Conservation (phyloP, 2,888 invertebrate genomes). For the Leistus spinibarbis region DNA sequence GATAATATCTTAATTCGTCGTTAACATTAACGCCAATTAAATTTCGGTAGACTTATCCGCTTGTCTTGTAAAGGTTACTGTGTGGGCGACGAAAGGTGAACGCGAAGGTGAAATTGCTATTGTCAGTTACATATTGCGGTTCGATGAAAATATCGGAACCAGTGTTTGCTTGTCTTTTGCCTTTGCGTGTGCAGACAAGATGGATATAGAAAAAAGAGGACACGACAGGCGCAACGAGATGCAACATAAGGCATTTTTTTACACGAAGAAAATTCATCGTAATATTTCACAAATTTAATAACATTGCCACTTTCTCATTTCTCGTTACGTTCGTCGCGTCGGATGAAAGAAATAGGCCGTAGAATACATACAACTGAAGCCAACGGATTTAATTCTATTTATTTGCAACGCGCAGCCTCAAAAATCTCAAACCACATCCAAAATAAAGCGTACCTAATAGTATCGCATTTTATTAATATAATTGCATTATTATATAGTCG, state of each 20-base stretch:
- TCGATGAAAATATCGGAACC: not conserved
- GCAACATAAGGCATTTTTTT: not conserved
- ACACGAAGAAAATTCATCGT: not conserved
- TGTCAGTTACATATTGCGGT: slow-evolving; percentile 1
- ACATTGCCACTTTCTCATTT: slow-evolving; percentile 12
- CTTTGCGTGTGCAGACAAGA: too few species aligned
- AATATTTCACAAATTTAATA: slow-evolving; percentile 20
- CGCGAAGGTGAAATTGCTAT: slow-evolving; percentile 16
- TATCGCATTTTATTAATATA: too few species aligned
- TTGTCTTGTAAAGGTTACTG: slow-evolving; percentile 3
- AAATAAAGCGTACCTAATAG: too few species aligned
- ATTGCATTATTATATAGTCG: too few species aligned
- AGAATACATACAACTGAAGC: not conserved
- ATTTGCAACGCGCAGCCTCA: too few species aligned
- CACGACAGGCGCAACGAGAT: not conserved
- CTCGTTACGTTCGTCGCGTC: not conserved
- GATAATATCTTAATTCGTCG: too few species aligned
- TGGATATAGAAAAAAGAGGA: too few species aligned
- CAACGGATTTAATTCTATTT: slow-evolving; percentile 9
- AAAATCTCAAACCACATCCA: too few species aligned
- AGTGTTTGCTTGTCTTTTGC: not conserved
- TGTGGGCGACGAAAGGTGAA: slow-evolving; percentile 16
- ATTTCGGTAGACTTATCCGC: not conserved
- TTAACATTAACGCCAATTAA: too few species aligned
- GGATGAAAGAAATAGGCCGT: not conserved